Evolutionary conservation across 2,888 invertebrate species (phyloP).

Genomic region (Phanerotoma sp.): DNA sequence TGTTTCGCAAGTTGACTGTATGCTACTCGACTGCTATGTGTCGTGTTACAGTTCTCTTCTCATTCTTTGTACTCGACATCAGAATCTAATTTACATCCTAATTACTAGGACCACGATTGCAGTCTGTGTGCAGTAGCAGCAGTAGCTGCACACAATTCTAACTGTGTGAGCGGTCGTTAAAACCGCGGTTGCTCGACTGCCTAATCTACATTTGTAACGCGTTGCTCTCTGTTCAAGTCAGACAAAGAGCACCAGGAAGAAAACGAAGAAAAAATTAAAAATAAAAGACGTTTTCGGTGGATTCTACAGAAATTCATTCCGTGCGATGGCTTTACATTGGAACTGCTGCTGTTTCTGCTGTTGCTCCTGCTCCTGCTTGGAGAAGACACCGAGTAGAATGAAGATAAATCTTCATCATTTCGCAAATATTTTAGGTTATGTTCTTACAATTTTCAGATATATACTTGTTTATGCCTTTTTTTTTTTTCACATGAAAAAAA

Average conservation of each 20-base stretch:
- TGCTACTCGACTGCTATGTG: constrained; percentile 25
- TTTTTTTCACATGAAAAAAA: too few relatives aligned
- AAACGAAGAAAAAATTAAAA: not conserved
- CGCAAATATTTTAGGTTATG: too few relatives aligned
- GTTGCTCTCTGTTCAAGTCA: constrained; percentile 27
- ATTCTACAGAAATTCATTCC: constrained; percentile 9
- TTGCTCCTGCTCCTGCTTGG: not conserved
- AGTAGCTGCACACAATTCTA: too few relatives aligned
- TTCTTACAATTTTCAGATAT: too few relatives aligned
- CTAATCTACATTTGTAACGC: constrained; percentile 45
- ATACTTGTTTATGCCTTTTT: too few relatives aligned
- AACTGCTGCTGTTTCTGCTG: too few relatives aligned
- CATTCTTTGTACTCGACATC: constrained; percentile 30
- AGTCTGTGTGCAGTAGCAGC: constrained; percentile 32
- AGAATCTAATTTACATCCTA: constrained; percentile 50
- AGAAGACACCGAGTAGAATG: constrained; percentile 6
- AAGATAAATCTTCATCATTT: too few relatives aligned
- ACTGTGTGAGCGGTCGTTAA: constrained; percentile 37
- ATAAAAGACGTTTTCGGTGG: constrained; percentile 7
- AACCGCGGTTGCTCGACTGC: constrained; percentile 36
- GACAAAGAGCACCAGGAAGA: not conserved
- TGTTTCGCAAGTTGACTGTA: constrained; percentile 25
- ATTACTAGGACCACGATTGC: constrained; percentile 37
- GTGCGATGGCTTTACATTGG: constrained; percentile 2
- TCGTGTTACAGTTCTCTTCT: constrained; percentile 20